Conservation (phyloP, 1,140 invertebrate species). For the Conus ventricosus region DNA sequence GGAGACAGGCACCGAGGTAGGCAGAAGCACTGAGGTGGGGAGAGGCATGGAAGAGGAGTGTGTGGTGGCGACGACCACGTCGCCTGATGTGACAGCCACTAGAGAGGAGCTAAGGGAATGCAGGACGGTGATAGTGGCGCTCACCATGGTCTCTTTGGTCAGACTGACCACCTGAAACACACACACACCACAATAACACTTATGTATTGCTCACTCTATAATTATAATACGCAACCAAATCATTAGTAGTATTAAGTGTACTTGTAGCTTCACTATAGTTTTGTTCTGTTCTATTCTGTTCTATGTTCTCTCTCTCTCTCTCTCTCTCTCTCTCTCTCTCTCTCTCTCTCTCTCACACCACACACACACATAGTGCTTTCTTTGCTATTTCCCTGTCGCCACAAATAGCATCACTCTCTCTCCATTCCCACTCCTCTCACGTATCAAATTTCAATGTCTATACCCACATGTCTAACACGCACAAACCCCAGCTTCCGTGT, state of each 20-base stretch:
- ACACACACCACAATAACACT: background rate
- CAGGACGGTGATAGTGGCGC: background rate
- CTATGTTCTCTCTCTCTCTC: background rate
- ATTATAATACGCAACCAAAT: no score
- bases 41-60: background rate
- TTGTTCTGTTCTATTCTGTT: no score
- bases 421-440: no score
- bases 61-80: background rate
- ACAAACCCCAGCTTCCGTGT: no score
- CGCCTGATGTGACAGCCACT: background rate
- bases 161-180: conserved; percentile 21
- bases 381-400: no score
- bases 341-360: no score
- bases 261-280: no score
- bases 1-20: background rate
- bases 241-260: no score
- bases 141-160: background rate
- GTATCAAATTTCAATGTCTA: no score
- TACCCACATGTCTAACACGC: no score
- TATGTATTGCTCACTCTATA: background rate
- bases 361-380: no score
- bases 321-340: background rate
- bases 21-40: background rate
- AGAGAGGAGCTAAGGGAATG: background rate
- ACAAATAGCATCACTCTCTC: no score